Conservation (phyloP, 2,113 vertebrate species). For the Cettia cetti region DNA sequence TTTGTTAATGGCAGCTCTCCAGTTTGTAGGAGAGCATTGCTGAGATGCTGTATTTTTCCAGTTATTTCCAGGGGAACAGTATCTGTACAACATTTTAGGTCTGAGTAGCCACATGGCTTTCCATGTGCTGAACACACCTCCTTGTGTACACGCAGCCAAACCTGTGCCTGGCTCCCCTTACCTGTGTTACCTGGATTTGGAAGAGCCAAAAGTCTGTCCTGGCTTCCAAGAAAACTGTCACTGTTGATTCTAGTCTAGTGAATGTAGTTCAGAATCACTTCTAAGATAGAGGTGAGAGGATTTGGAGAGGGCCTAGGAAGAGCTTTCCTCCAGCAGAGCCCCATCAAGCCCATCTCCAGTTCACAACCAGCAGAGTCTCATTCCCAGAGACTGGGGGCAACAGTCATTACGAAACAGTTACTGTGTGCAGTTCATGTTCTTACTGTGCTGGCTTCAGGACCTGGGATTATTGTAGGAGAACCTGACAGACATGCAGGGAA, state of each 20-base stretch:
- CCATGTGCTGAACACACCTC: neutral
- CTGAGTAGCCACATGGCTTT: neutral
- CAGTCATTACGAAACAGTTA: neutral
- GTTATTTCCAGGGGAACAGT: neutral
- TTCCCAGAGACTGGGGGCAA: neutral
- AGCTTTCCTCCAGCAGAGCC: neutral
- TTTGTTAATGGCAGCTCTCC: neutral
- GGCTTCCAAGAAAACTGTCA: neutral
- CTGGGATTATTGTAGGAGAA: neutral
- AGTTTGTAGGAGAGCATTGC: neutral
- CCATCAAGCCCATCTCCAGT: neutral
- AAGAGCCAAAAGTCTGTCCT: neutral
- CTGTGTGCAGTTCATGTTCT: neutral
- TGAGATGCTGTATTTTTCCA: slow-evolving; percentile 33
- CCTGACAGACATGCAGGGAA: neutral
- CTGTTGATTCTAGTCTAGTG: neutral
- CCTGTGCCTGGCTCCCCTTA: neutral
- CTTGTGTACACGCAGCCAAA: neutral
- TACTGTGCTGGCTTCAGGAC: rapidly evolving
- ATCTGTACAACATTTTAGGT: neutral
- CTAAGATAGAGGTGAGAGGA: neutral
- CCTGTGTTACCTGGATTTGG: neutral
- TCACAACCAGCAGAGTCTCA: rapidly evolving
- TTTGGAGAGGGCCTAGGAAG: neutral
- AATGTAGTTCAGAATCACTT: neutral